A percentile compares a stretch with the other conserved stretches of the same genome.
phyloP scores from a whole-genome alignment of 2,797 vertebrate species.

The Tapera naevia region DNA sequence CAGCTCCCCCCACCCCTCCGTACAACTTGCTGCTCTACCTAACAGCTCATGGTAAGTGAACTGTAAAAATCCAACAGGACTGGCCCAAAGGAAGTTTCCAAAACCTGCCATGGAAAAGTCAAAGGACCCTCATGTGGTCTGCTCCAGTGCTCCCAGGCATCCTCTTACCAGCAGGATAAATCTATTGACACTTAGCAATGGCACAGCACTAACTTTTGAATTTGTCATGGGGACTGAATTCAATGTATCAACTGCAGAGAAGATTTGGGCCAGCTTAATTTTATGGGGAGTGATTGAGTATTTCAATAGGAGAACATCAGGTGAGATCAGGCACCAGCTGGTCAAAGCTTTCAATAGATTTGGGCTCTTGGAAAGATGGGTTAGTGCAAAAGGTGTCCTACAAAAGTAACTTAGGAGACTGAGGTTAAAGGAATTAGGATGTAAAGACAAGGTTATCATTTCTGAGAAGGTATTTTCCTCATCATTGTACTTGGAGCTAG shows the following conservation, averaged over 20 bases:
- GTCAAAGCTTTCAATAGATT: background rate
- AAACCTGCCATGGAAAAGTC: background rate
- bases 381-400: background rate
- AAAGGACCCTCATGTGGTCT: background rate
- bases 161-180: background rate
- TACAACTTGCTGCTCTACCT: background rate
- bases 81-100: background rate
- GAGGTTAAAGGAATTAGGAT: background rate
- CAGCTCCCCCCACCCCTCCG: background rate
- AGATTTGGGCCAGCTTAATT: background rate
- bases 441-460: background rate
- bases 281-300: background rate
- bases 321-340: too few species aligned
- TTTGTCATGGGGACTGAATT: rapidly evolving
- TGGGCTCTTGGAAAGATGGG: background rate
- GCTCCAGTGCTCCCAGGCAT: rapidly evolving
- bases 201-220: background rate
- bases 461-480: background rate
- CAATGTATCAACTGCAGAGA: background rate
- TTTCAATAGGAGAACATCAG: background rate
- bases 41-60: background rate
- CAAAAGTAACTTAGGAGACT: background rate
- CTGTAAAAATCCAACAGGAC: background rate
- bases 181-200: background rate
- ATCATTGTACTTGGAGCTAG: background rate